A percentile compares a stretch with the other conserved stretches of the same genome.
These are phyloP conservation scores for Ispidina lecontei DNA, from an alignment of 2,797 vertebrate species.

Conservation along the genomic window DNA sequence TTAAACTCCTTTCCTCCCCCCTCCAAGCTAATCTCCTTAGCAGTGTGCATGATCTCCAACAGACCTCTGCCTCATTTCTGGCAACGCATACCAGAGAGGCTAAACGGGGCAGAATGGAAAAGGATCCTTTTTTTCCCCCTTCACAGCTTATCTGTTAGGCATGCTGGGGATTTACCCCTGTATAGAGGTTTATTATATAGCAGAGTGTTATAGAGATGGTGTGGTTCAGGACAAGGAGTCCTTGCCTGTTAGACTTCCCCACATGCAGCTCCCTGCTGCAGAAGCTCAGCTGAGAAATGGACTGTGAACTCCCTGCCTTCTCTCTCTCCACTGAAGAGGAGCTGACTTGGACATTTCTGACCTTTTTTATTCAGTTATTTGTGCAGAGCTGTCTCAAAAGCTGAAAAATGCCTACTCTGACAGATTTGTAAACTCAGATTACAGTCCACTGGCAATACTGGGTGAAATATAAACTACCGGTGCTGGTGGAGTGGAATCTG, in stretches of 20 bases:
- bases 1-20: not conserved
- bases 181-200: not conserved
- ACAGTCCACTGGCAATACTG: not conserved
- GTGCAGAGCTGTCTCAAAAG: not conserved
- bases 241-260: not conserved
- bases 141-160: not conserved
- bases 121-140: not conserved
- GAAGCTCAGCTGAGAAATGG: not conserved
- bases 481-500: not conserved
- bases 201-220: not conserved
- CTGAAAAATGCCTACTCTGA: not conserved
- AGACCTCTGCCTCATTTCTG: not conserved
- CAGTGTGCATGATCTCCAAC: accelerated
- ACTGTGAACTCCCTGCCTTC: not conserved
- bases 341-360: not conserved
- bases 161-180: not conserved
- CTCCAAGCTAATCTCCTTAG: not conserved
- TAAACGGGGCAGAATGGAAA: not conserved
- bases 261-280: not conserved
- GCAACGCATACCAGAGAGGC: not conserved
- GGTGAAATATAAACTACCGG: not conserved
- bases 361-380: accelerated
- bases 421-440: not conserved
- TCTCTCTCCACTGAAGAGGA: not conserved
- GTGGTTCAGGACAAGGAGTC: not conserved